Percentiles rank a stretch among this genome's conserved stretches.
Conservation (phyloP, 2,888 invertebrate genomes). For the Tridacna crocea region DNA sequence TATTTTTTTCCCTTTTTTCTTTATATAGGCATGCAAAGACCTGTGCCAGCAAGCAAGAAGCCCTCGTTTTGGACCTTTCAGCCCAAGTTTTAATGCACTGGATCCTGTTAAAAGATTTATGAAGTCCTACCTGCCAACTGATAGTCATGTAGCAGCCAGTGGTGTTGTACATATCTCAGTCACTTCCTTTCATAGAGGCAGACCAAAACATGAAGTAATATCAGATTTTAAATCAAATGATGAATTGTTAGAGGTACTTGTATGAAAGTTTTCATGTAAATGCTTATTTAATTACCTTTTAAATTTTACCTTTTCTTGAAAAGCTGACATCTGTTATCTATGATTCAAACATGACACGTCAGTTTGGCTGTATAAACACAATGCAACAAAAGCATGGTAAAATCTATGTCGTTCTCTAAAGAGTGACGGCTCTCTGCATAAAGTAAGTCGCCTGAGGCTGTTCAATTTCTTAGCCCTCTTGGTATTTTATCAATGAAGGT, state of each 20-base stretch:
- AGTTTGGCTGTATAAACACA: too few species aligned
- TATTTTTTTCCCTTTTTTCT: slow-evolving; percentile 76
- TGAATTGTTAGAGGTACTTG: slow-evolving; percentile 94
- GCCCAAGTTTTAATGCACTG: slow-evolving; percentile 97
- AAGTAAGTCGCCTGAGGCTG: too few species aligned
- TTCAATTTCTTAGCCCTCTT: too few species aligned
- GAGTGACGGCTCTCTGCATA: too few species aligned
- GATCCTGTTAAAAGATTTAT: slow-evolving; percentile 93
- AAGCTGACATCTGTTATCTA: too few species aligned
- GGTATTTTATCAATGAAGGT: too few species aligned
- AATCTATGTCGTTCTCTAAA: too few species aligned
- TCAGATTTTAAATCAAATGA: slow-evolving; percentile 95
- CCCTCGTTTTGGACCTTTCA: slow-evolving; percentile 94
- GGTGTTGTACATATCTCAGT: slow-evolving; percentile 96
- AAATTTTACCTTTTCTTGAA: too few species aligned
- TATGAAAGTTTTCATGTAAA: neutral
- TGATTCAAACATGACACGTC: too few species aligned
- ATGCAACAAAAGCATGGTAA: too few species aligned
- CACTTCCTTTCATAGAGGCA: slow-evolving; percentile 94
- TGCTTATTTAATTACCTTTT: too few species aligned
- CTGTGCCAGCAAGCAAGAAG: slow-evolving; percentile 95
- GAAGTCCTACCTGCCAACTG: slow-evolving; percentile 87
- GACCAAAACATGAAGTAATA: slow-evolving; percentile 93
- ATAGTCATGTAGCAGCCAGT: slow-evolving; percentile 94
- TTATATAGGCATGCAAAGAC: slow-evolving; percentile 95